Base-by-base conservation (phyloP, 2,113 vertebrate genomes). In the Pangasianodon hypophthalmus region DNA sequence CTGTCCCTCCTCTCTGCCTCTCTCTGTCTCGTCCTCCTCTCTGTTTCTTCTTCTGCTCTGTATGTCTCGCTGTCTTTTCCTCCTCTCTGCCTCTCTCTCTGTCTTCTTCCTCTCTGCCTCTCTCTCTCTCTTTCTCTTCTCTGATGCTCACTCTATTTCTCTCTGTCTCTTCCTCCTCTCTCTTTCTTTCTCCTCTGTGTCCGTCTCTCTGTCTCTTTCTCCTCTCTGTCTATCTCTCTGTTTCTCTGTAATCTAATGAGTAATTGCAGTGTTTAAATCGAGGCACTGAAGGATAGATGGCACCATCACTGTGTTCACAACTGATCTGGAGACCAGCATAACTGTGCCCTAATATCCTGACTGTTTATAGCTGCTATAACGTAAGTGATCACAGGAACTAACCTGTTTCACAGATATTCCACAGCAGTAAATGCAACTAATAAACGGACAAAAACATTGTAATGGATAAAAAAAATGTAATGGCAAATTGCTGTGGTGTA, bases 151-250 rank as follows among this genome's bases (percentile, higher is more conserved):
- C 37, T 60, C 67, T 37, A 2, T 37, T 13, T 71, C n/a, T 19
- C 4, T 88, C 41, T 77, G 48, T 58, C 71, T 73, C 75, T 87
- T 24, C 69, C 82, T 86, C 58, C 58, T 44, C 48, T 60, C 64
- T 80, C 19, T 60, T 5, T 44, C 29, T 86, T 24, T 48, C 62
- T 71, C n/a, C 52, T 44, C 32, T 73, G 32, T 56, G 5, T 60
- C 19, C 26, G 26, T 44, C 62, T 32, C 67, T 88, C 48, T 37
- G 32, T 69, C 58, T 88, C 29, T 50, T 6, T 6, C 32, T 77
- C 37, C 41, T 24, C 41, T 10, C 19, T 75, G 37, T 44, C 71
- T 73, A 3, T 69, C 11, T 73, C 69, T 37, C 32, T 73, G 1
- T 41, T 29, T 32, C 26, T n/a, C 8, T 67, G 37, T 37, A 37